phyloP scores from a whole-genome alignment of 2,888 invertebrate genomes.

The Dione vanillae region DNA sequence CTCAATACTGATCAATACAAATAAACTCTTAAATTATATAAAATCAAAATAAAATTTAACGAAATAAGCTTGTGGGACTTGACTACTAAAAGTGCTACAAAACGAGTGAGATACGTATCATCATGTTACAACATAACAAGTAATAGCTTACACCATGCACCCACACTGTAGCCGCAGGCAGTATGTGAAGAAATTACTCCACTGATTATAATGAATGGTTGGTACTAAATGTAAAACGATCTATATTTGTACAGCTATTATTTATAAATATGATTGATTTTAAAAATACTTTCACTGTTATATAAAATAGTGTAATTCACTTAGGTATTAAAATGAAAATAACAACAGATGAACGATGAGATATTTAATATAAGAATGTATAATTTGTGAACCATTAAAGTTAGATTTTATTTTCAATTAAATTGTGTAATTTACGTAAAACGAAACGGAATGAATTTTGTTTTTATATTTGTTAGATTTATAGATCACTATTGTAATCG shows the following conservation, averaged over 20 bases:
- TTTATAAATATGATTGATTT: slow-evolving; percentile 4
- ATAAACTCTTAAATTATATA: background rate
- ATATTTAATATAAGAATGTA: too few relatives aligned
- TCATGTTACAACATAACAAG: slow-evolving; percentile 44
- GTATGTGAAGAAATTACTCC: slow-evolving; percentile 18
- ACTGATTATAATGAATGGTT: slow-evolving; percentile 17
- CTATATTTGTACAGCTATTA: slow-evolving; percentile 10
- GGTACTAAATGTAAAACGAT: slow-evolving; percentile 11
- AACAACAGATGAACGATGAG: too few relatives aligned
- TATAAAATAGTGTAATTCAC: background rate
- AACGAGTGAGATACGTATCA: slow-evolving; percentile 46
- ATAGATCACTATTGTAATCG: too few relatives aligned
- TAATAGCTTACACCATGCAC: slow-evolving; percentile 35
- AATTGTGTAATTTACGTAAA: too few relatives aligned
- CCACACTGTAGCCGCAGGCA: slow-evolving; percentile 17
- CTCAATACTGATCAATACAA: too few relatives aligned
- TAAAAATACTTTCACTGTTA: slow-evolving; percentile 17
- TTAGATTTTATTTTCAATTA: too few relatives aligned
- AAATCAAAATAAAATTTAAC: background rate
- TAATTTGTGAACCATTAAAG: too few relatives aligned
- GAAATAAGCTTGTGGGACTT: slow-evolving; percentile 28
- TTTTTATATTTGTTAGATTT: too few relatives aligned
- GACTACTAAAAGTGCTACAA: slow-evolving; percentile 40
- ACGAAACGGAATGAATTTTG: too few relatives aligned
- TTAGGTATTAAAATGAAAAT: too few relatives aligned